Evolutionary conservation across 2,888 invertebrate genomes (phyloP), one percentile per base, ranked within the genome.

Genomic region (Drosophila pseudotakahashii): DNA sequence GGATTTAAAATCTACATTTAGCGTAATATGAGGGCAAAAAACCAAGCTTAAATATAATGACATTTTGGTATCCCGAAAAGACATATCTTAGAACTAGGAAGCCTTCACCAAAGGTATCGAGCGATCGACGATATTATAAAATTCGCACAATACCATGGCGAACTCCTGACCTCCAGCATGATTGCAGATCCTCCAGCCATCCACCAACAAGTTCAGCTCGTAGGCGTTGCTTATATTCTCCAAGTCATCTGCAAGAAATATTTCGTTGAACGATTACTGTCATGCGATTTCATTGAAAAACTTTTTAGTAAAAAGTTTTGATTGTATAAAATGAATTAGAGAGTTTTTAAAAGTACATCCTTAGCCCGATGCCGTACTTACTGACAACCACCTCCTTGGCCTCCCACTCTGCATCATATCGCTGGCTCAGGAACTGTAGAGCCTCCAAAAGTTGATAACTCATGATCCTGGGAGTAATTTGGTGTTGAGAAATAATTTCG

Each of bases 301-400:
- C n/a, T n/a, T n/a, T n/a, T n/a, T n/a, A n/a, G n/a, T n/a, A n/a
- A n/a, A n/a, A n/a, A n/a, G n/a, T n/a, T n/a, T n/a, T n/a, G n/a
- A n/a, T n/a, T 23, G 23, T 23, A 23, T 3, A 4, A 4, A 23
- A 2, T 6, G 26, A 26, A 26, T 26, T 26, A 6, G 26, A 26
- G 26, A 6, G 26, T 26, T 26, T 26, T 26, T 4, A 26, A 6
- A 19, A 19, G 19, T 19, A 19, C 19, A 19, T 23, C 23, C 23
- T 23, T 0, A 23, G 26, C 26, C 26, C 26, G 26, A 26, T 26
- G 26, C 26, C 26, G 26, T 26, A 26, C 26, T 79, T 23, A 81
- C 80, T n/a, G 5, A 71, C 50, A 10, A 80, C 81, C 66, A 77
- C 66, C n/a, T 83, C 83, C 53, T 86, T 81, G 23, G 80, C 39